Evolutionary conservation across 2,113 vertebrate genomes (phyloP).

Genomic region (Poeciliopsis turrubarensis): DNA sequence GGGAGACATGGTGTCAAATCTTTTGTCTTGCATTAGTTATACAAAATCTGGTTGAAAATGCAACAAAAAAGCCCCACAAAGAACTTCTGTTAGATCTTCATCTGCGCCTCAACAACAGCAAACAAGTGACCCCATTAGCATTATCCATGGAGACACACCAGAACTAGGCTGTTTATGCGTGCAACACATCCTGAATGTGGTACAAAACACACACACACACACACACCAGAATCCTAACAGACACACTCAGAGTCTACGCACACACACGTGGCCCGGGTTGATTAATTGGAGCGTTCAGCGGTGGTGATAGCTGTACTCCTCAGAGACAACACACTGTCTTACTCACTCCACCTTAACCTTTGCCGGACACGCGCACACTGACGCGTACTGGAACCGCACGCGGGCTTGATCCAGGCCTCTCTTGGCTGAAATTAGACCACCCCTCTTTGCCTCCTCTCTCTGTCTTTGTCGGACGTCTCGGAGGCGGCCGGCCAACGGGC

Average conservation of each 20-base stretch:
- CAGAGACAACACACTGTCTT: constrained; percentile 67
- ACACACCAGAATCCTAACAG: background rate
- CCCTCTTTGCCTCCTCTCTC: constrained; percentile 29
- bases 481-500: constrained; percentile 47
- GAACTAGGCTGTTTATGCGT: constrained; percentile 35
- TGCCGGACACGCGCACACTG: constrained; percentile 42
- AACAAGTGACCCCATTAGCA: constrained; percentile 45
- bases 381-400: constrained; percentile 14
- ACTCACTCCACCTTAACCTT: constrained; percentile 67
- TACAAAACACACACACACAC: constrained; percentile 39
- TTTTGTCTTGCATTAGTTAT: background rate
- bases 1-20: background rate
- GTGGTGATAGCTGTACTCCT: constrained; percentile 68
- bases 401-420: constrained; percentile 24
- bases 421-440: constrained; percentile 51
- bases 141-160: constrained; percentile 48
- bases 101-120: constrained; percentile 1
- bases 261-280: constrained; percentile 45
- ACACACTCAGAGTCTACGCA: constrained; percentile 11
- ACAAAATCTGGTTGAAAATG: background rate
- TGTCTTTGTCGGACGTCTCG: constrained; percentile 25
- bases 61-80: background rate
- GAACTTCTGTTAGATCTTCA: constrained; percentile 5
- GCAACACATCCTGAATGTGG: constrained; percentile 30
- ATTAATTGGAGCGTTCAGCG: constrained; percentile 72